Evolutionary conservation across 2,797 vertebrate genomes (phyloP), one percentile per base, ranked within the genome.

Genomic region (Gorsachius magnificus): DNA sequence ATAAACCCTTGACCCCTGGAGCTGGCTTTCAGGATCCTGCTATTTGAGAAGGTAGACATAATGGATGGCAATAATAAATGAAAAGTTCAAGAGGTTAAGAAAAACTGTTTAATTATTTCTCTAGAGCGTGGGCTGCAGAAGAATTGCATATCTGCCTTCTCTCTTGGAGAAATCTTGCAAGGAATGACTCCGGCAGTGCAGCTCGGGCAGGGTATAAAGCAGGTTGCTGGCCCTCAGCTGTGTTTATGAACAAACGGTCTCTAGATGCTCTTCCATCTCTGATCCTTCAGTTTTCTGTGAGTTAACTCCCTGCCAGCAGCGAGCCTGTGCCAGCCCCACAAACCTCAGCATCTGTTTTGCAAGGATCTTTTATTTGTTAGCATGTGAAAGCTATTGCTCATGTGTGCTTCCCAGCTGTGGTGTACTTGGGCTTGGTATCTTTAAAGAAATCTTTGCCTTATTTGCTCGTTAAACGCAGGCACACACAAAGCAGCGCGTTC

Each of bases 71-170:
- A 98, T 97, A 97, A 98, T 98, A 98, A 98, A 97, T 98, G 97
- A 97, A 95, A 91, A 95, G 98, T 98, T 98, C 98, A 98, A 94
- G 96, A 98, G 98, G 98, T 98, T 98, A 98, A 98, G 97, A 96
- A 98, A 98, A 98, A 98, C 98, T 98, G 98, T 98, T 98, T 98
- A 98, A 98, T 98, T 98, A 98, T 98, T 98, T 98, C 98, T 98
- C 95, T 97, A 96, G 96, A 98, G 97, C 88, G 83, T 97, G 96
- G 97, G 97, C 97, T 97, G 97, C 93, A 97, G 97, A 69, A 95
- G 95, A 86, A 68, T 57, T 89, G 92, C 87, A 71, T 90, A 88
- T 95, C 97, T 97, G 97, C 95, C 94, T 97, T 96, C 94, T 75
- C 96, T 86, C 57, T 77, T 86, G 60, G 68, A 96, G 97, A 92